Evolutionary conservation across 2,888 invertebrate species (phyloP).

Genomic region (Ceratothoa steindachneri): DNA sequence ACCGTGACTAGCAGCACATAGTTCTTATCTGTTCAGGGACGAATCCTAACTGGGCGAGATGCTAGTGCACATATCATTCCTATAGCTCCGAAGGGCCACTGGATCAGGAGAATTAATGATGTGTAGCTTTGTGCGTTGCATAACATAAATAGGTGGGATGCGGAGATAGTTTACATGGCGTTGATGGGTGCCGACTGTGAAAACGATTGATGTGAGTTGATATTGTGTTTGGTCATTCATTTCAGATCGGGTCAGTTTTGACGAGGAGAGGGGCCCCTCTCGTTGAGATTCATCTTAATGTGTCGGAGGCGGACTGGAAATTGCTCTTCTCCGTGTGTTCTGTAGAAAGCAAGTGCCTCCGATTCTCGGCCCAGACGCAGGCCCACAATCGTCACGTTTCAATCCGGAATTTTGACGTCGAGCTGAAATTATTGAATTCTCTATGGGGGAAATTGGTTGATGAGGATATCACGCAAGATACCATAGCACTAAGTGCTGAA

Average conservation of each 20-base stretch:
- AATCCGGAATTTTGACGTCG: background rate
- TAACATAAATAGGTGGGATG: no score
- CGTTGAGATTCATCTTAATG: background rate
- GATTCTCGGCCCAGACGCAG: background rate
- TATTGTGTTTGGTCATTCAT: no score
- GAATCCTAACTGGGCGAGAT: no score
- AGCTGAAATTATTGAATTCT: background rate
- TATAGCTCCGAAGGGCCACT: no score
- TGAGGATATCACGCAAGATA: background rate
- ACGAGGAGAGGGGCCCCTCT: background rate
- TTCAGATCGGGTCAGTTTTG: background rate
- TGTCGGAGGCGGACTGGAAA: background rate
- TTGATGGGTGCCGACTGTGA: no score
- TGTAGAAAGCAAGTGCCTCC: background rate
- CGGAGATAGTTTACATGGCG: no score
- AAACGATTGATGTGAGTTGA: no score
- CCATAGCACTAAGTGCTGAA: background rate
- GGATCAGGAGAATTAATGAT: no score
- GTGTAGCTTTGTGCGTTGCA: no score
- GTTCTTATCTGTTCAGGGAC: no score
- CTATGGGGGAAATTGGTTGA: background rate
- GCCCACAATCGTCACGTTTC: background rate
- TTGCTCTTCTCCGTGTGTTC: background rate
- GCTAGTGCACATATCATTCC: no score
- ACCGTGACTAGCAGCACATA: no score